Evolutionary conservation across 2,113 vertebrate species (phyloP).

Genomic region (Procapra przewalskii): DNA sequence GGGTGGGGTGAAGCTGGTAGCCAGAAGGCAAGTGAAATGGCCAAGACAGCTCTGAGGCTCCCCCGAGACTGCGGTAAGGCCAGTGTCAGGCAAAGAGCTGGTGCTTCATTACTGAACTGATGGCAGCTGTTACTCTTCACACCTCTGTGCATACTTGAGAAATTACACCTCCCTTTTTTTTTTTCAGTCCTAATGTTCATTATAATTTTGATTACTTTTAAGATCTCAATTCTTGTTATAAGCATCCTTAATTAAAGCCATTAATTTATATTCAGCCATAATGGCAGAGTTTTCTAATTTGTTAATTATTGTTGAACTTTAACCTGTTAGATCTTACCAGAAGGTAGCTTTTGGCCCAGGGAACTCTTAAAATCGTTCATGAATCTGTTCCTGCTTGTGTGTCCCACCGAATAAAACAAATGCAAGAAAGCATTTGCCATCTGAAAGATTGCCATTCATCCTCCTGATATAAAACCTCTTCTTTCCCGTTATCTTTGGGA

Average conservation of each 20-base stretch:
- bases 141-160: not conserved
- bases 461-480: constrained; percentile 21
- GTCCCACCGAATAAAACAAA: not conserved
- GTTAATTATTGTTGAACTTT: not conserved
- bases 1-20: not conserved
- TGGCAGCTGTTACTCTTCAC: not conserved
- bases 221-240: not conserved
- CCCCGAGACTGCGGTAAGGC: rapidly evolving
- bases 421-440: not conserved
- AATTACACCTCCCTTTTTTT: not conserved
- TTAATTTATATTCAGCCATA: not conserved
- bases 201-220: not conserved
- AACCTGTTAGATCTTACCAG: not conserved
- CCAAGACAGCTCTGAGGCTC: not conserved
- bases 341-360: not conserved
- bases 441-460: not conserved
- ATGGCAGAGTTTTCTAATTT: not conserved
- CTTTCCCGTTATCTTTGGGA: constrained; percentile 6
- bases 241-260: not conserved
- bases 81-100: not conserved
- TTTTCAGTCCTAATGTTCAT: not conserved
- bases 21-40: not conserved
- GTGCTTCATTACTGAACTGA: not conserved
- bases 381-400: not conserved
- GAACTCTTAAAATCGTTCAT: not conserved